phyloP scores from a whole-genome alignment of 2,888 invertebrate species.

The Eupithecia centaureata region DNA sequence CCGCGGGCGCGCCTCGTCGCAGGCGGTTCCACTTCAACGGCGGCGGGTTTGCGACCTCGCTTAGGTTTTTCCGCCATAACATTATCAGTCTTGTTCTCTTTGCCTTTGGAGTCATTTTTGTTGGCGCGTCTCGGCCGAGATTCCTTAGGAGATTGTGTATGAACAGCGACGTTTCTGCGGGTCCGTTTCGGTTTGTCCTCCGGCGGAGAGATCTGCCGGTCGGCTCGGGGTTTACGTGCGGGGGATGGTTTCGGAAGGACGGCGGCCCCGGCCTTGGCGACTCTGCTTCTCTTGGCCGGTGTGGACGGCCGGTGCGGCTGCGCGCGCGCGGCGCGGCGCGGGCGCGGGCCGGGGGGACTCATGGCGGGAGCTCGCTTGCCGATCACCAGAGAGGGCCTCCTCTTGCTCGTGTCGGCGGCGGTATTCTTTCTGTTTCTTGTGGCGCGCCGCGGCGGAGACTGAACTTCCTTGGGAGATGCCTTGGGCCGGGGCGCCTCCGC shows the following conservation, averaged over 20 bases:
- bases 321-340: conserved; percentile 46
- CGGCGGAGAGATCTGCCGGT: not conserved
- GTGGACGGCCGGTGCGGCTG: conserved; percentile 22
- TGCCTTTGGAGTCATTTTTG: conserved; percentile 37
- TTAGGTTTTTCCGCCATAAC: conserved; percentile 31
- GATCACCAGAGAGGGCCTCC: conserved; percentile 54
- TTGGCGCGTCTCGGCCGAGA: conserved; percentile 40
- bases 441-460: conserved; percentile 27
- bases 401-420: conserved; percentile 37
- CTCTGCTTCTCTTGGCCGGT: conserved; percentile 54
- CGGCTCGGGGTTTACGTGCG: conserved; percentile 50
- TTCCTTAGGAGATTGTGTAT: conserved; percentile 48
- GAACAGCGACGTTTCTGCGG: conserved; percentile 37
- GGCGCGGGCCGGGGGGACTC: conserved; percentile 45
- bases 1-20: conserved; percentile 32
- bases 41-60: conserved; percentile 39
- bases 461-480: conserved; percentile 13
- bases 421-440: conserved; percentile 47
- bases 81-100: conserved; percentile 39
- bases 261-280: conserved; percentile 45
- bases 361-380: conserved; percentile 59
- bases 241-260: conserved; percentile 58
- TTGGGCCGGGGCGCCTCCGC: conserved; percentile 8
- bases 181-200: conserved; percentile 37
- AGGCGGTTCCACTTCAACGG: conserved; percentile 25